Evolutionary conservation across 1,140 invertebrate species (phyloP).

Genomic region (Drosophila willistoni): DNA sequence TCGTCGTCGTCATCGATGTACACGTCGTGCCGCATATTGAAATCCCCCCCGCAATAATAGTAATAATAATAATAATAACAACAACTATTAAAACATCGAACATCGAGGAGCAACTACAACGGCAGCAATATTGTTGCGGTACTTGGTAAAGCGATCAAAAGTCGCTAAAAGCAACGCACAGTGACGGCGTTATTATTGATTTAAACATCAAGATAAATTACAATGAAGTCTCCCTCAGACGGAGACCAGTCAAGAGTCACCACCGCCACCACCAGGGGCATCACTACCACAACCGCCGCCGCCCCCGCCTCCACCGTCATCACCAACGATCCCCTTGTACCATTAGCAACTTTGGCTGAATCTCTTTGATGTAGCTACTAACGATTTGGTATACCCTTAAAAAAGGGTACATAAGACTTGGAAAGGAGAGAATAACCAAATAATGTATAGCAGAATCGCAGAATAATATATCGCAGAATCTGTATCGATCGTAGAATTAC

Average conservation of each 20-base stretch:
- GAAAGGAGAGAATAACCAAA: too few species aligned
- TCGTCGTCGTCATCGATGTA: conserved; percentile 64
- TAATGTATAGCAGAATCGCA: too few species aligned
- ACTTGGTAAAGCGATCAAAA: conserved; percentile 57
- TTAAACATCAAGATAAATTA: conserved; percentile 83
- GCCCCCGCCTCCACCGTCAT: background rate
- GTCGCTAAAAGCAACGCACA: conserved; percentile 67
- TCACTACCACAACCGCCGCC: background rate
- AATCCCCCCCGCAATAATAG: conserved; percentile 47
- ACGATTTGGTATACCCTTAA: conserved; percentile 7
- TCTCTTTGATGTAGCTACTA: background rate
- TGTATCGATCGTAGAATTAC: too few species aligned
- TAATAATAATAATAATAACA: conserved; percentile 62
- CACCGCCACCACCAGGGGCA: conserved; percentile 28
- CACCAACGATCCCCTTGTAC: conserved; percentile 11
- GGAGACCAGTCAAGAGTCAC: conserved; percentile 32
- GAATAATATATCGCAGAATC: too few species aligned
- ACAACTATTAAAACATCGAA: conserved; percentile 55
- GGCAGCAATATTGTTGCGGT: conserved; percentile 30
- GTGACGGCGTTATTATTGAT: conserved; percentile 82
- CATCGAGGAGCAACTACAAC: conserved; percentile 27
- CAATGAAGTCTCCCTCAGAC: conserved; percentile 50
- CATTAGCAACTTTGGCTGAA: conserved; percentile 35
- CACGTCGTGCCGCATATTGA: conserved; percentile 66
- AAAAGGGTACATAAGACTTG: background rate